Base-by-base conservation (phyloP, 2,888 invertebrate genomes). In the Anaspis maculata region DNA sequence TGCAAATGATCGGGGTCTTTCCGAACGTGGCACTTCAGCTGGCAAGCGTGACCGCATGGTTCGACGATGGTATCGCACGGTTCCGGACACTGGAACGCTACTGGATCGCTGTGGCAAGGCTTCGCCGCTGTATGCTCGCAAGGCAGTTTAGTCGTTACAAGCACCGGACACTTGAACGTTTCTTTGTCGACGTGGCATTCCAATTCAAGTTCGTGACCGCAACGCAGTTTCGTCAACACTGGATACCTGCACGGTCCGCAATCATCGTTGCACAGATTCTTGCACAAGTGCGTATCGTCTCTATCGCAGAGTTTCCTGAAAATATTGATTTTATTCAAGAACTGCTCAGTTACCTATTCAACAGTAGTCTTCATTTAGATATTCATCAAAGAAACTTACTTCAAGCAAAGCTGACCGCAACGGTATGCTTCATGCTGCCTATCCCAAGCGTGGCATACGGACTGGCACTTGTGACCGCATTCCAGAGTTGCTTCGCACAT, bases 1-100 rank as follows among this genome's bases (percentile, higher is more conserved):
- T 65, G 37, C 27, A 69, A 52, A 56, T 82, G 81, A 32, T 77
- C 67, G 0, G 75, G 76, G 56, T 77, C 78, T 15, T 69, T 52
- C 1, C 52, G 56, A 14, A 72, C 65, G 51, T 82, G 82, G 51
- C 83, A 83, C 1, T 40, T 52, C 28, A 46, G 56, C 2, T 29
- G 41, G 55, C 83, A 84, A 1, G 64, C 57, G 57, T 84, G 84
- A 0, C 82, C 81, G 56, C 78, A 83, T n/a, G 61, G 55, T 41
- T 63, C 61, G 13, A 80, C 62, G 13, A 74, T 66, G 15, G 60
- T 56, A 25, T 68, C 66, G 51, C 81, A 81, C 1, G 58, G 64
- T 61, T 34, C 51, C 2, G 53, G 47, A 52, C 76, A 76, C 7
- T 24, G 30, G 15, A 68, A 65, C 0, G 42, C 32, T 1, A 58